Evolutionary conservation across 2,113 vertebrate genomes (phyloP).

Genomic region (Phalacrocorax carbo): DNA sequence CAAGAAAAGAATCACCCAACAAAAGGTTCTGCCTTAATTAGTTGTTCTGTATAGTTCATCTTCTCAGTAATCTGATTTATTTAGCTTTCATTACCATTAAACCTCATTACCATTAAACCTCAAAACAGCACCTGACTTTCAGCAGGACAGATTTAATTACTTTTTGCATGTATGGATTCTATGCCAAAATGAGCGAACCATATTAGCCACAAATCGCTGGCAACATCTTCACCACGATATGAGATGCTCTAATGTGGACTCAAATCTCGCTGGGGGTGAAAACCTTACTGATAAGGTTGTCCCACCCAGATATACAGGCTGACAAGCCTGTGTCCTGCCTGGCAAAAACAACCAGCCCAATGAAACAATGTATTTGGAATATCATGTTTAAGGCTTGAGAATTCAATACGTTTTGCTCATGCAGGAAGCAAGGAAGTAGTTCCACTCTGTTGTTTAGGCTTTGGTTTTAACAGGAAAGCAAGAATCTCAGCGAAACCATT

Average conservation of each 20-base stretch:
- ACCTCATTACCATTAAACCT: not conserved
- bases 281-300: not conserved
- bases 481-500: not conserved
- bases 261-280: not conserved
- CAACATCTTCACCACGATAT: not conserved
- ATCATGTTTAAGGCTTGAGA: not conserved
- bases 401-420: not conserved
- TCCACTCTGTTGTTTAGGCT: not conserved
- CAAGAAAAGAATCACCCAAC: not conserved
- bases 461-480: not conserved
- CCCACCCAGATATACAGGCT: not conserved
- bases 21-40: not conserved
- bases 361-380: not conserved
- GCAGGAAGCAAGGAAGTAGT: not conserved
- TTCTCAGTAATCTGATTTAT: not conserved
- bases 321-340: not conserved
- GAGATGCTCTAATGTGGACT: not conserved
- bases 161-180: not conserved
- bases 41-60: not conserved
- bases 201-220: not conserved
- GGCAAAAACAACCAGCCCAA: not conserved
- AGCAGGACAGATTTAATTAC: not conserved
- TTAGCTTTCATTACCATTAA: not conserved
- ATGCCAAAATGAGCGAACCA: not conserved
- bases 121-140: not conserved